A percentile compares a stretch with the other conserved stretches of the same genome.
Evolutionary conservation across 1,140 invertebrate genomes (phyloP).

Genomic region (Cydia pomonella): DNA sequence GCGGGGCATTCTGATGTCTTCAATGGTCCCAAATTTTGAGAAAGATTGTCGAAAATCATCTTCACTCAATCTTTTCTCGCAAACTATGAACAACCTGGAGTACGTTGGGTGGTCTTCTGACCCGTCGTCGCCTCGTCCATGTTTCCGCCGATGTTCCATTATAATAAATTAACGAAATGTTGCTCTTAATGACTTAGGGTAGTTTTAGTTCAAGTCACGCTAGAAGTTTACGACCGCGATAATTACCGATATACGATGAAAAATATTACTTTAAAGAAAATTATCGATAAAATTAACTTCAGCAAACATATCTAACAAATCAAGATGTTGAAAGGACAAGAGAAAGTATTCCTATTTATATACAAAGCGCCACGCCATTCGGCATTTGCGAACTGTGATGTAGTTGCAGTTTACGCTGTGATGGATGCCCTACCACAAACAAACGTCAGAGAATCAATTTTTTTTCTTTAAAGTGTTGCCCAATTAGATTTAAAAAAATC

Average conservation of each 20-base stretch:
- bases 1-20: conserved; percentile 94
- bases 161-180: conserved; percentile 27
- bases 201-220: neutral
- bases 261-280: neutral
- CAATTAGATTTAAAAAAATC: neutral
- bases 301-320: neutral
- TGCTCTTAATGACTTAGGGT: conserved; percentile 29
- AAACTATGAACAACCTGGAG: conserved; percentile 89
- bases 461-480: neutral
- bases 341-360: conserved; percentile 22
- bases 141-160: conserved; percentile 44
- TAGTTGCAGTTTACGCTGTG: neutral
- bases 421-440: neutral
- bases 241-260: neutral
- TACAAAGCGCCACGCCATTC: conserved; percentile 7
- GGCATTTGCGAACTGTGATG: neutral
- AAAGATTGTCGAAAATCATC: conserved; percentile 90
- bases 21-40: conserved; percentile 90
- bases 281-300: neutral
- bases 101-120: conserved; percentile 59
- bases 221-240: neutral
- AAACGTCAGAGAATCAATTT: neutral
- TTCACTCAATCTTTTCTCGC: conserved; percentile 89
- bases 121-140: conserved; percentile 47
- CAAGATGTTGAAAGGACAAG: neutral